Base-by-base conservation (phyloP, 2,888 invertebrate species). In the Serrognathus titanus region DNA sequence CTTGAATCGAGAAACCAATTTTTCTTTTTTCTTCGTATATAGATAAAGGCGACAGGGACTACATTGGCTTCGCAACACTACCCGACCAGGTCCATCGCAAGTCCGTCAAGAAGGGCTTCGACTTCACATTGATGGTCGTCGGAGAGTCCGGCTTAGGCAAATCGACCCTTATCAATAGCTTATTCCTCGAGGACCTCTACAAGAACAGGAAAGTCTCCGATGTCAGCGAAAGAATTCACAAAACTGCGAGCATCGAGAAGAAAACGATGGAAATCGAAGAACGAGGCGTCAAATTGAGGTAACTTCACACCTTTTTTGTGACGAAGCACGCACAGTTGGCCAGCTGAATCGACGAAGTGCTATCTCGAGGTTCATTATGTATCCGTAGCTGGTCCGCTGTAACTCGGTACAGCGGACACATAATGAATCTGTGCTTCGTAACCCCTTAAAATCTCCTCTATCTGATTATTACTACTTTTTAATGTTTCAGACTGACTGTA, bases 51-150 rank as follows among this genome's bases (percentile, higher is more conserved):
- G 87, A 88, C 70, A 83, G 89, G 55, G 90, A 91, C 75, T 93
- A 93, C 79, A 94, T 97, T 70, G 97, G 96, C 57, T 96, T 97
- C 76, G 96, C 96, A 63, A 96, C 95, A 55, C 82, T 97, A 59
- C 96, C 96, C 16, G 95, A 96, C 76, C 96, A 97, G 80, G 94
- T 97, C 53, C 96, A 97, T 79, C 85, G 96, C 66, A 97, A 97
- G 80, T 95, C 95, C 0, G 96, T 96, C 51, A 97, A 97, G 79
- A 85, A 93, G 69, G 96, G 96, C 53, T 97, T 97, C 78, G 96
- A 97, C 78, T 97, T 97, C 79, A 97, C 96, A 0, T 80, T 97
- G 63, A 95, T 97, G 94, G 96, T 97, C 12, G 92, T 96, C 36
- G 97, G 96, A 35, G 96, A 97, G 78, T 90, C 90, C 0, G 96